A percentile compares a stretch with the other conserved stretches of the same genome.
These are phyloP conservation scores for Rhaphigaster nebulosa DNA, from an alignment of 2,888 invertebrate genomes.

Conservation along the genomic window DNA sequence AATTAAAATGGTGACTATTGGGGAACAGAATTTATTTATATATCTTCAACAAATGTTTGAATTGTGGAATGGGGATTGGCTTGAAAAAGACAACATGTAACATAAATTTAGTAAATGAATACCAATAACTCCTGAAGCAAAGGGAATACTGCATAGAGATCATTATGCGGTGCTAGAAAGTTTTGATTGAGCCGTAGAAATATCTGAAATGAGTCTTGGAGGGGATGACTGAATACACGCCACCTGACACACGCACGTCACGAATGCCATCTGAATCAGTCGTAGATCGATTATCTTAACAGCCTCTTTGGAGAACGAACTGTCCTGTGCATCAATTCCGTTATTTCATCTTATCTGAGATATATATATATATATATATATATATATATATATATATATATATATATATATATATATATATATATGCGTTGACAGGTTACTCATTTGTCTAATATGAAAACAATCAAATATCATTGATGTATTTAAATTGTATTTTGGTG, in stretches of 20 bases:
- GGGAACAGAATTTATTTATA: too few species aligned
- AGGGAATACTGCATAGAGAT: neutral
- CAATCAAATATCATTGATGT: too few species aligned
- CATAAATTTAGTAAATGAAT: neutral
- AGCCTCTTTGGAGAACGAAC: neutral
- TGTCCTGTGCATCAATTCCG: neutral
- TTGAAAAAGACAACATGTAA: neutral
- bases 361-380: too few species aligned
- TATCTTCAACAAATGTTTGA: neutral
- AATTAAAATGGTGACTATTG: too few species aligned
- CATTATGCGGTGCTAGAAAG: constrained; percentile 16
- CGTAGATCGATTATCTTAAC: neutral
- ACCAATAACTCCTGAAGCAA: neutral
- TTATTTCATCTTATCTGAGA: neutral
- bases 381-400: too few species aligned
- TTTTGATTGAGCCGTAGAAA: constrained; percentile 36
- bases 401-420: too few species aligned
- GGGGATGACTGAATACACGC: constrained; percentile 26
- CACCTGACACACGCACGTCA: constrained; percentile 50
- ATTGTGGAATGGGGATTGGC: neutral
- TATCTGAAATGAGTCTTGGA: constrained; percentile 30
- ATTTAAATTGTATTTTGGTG: too few species aligned
- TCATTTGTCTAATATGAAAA: too few species aligned
- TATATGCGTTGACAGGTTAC: too few species aligned
- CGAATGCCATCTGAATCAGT: neutral